A percentile compares a stretch with the other conserved stretches of the same genome.
Conservation (phyloP, 1,140 invertebrate species). For the Plectrocnemia conspersa region DNA sequence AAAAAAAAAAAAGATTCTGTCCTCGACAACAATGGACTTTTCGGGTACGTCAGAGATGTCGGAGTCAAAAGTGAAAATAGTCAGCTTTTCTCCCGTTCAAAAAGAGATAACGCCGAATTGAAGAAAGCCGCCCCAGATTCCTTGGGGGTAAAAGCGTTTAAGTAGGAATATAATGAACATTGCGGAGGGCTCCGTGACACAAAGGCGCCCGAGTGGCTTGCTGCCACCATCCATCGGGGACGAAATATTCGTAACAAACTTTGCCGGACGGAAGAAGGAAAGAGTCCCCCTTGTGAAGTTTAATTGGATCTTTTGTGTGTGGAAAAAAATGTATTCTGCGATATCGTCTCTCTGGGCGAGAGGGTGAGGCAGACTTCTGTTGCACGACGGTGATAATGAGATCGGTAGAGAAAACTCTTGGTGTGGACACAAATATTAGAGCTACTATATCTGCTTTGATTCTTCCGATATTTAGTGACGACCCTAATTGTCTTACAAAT, state of each 20-base stretch:
- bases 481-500: no score
- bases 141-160: not conserved
- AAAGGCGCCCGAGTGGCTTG: slow-evolving; percentile 5
- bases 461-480: no score
- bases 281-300: slow-evolving; percentile 12
- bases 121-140: not conserved
- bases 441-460: no score
- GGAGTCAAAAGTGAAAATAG: no score
- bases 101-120: not conserved
- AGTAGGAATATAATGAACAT: slow-evolving; percentile 5
- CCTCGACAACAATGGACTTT: no score
- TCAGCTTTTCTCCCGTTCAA: slow-evolving; percentile 1
- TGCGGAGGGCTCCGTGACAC: not conserved
- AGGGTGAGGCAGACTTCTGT: not conserved
- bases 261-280: slow-evolving; percentile 9
- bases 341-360: slow-evolving; percentile 1
- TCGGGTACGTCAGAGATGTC: no score
- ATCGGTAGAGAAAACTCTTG: no score
- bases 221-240: not conserved
- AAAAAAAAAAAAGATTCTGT: no score
- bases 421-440: no score
- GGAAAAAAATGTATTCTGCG: not conserved
- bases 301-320: slow-evolving; percentile 21
- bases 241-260: slow-evolving; percentile 17
- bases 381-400: slow-evolving; percentile 13